A percentile compares a stretch with the other conserved stretches of the same genome.
Evolutionary conservation across 1,140 invertebrate species (phyloP).

Genomic region (Platyura marginata): DNA sequence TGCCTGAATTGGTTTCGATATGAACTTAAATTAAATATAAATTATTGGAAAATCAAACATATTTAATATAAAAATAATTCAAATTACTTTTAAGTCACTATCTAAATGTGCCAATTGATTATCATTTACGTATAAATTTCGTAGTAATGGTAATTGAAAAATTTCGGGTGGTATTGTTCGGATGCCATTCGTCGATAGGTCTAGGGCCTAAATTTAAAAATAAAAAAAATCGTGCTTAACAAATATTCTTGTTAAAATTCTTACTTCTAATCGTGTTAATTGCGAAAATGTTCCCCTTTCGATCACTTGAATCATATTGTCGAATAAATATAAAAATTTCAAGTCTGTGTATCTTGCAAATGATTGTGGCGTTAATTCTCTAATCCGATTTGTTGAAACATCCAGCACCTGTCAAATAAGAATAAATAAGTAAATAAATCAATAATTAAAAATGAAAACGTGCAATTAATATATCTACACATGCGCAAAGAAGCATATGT

Average conservation of each 20-base stretch:
- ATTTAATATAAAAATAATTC: background rate
- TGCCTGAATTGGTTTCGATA: conserved; percentile 24
- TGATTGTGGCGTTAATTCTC: conserved; percentile 31
- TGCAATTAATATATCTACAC: too few relatives aligned
- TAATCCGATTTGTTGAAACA: conserved; percentile 37
- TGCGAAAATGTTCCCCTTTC: conserved; percentile 31
- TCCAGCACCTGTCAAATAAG: conserved; percentile 36
- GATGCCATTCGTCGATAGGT: conserved; percentile 37
- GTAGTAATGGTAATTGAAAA: conserved; percentile 32
- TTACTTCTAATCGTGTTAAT: conserved; percentile 26
- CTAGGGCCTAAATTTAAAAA: conserved; percentile 23
- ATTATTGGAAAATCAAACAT: background rate
- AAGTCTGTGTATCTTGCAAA: conserved; percentile 32
- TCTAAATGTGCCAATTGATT: conserved; percentile 29
- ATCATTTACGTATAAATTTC: conserved; percentile 34
- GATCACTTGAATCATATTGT: conserved; percentile 37
- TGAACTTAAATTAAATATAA: background rate
- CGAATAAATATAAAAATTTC: conserved; percentile 35
- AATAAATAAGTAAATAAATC: background rate
- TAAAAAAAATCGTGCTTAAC: conserved; percentile 1
- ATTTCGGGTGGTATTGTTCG: conserved; percentile 29
- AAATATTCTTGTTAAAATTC: background rate
- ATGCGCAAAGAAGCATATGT: too few relatives aligned
- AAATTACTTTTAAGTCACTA: conserved; percentile 16
- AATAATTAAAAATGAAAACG: too few relatives aligned